phyloP scores from a whole-genome alignment of 2,797 vertebrate genomes.

The Sebastes taczanowskii region DNA sequence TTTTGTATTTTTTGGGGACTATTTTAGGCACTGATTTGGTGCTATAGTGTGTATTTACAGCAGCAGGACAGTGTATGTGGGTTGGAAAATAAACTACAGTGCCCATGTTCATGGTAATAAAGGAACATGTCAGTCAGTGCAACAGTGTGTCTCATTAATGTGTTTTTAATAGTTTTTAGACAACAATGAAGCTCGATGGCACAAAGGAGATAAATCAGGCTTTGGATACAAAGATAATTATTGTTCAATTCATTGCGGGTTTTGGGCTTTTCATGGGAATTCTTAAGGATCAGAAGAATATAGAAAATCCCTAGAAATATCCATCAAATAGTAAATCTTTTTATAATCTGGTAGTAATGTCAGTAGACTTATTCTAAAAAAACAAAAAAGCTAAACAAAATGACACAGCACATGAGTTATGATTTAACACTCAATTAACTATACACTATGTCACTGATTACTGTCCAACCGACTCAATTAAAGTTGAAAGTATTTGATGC shows the following conservation, averaged over 20 bases:
- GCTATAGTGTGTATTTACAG: not conserved
- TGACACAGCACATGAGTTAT: not conserved
- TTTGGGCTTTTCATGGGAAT: not conserved
- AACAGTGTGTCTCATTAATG: not conserved
- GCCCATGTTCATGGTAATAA: not conserved
- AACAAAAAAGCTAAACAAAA: not conserved
- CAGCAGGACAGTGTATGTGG: not conserved
- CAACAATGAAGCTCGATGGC: not conserved
- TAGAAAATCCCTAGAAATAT: too few species aligned
- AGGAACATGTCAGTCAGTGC: not conserved
- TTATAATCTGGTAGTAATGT: not conserved
- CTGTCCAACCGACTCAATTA: conserved; percentile 5
- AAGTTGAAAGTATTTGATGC: conserved; percentile 12
- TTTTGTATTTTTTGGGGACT: not conserved
- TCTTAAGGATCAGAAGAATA: not conserved
- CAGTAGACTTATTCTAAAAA: not conserved
- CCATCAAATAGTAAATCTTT: not conserved
- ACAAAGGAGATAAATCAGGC: not conserved
- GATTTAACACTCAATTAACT: conserved; percentile 1
- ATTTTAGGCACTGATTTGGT: not conserved
- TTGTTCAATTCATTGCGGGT: not conserved
- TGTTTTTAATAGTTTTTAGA: not conserved
- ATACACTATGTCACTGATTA: not conserved
- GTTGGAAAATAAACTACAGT: not conserved
- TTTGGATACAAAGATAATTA: not conserved